Evolutionary conservation across 2,113 vertebrate species (phyloP).

Genomic region (Pterocles burchelli): DNA sequence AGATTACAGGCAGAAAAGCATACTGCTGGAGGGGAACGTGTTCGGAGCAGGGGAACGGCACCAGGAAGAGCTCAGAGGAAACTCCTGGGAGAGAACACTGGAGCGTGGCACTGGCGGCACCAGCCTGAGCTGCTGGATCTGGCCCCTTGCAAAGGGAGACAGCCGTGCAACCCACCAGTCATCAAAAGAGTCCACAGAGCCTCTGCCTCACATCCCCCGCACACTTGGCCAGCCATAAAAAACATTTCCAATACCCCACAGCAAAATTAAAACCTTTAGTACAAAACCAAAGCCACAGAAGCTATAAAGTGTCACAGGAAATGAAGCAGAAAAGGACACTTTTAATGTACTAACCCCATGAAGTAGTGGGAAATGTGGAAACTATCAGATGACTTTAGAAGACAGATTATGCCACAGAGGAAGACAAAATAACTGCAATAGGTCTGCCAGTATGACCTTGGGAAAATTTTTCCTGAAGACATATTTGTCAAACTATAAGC

Average conservation of each 20-base stretch:
- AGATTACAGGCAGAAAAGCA: not conserved
- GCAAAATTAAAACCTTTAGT: not conserved
- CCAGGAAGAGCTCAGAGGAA: not conserved
- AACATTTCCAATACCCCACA: not conserved
- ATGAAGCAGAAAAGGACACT: slow-evolving; percentile 15
- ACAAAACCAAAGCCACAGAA: slow-evolving; percentile 9
- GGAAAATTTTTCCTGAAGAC: not conserved
- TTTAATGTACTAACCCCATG: not conserved
- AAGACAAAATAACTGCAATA: not conserved
- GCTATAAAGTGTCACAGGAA: slow-evolving; percentile 2
- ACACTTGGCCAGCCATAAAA: not conserved
- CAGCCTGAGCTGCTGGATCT: rapidly evolving
- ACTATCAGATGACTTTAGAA: not conserved
- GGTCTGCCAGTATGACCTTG: not conserved
- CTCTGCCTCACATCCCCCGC: not conserved
- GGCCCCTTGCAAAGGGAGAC: not conserved
- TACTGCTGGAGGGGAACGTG: rapidly evolving
- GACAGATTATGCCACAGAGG: not conserved
- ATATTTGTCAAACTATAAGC: not conserved
- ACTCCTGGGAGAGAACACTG: not conserved
- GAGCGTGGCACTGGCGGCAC: rapidly evolving
- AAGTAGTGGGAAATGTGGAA: not conserved
- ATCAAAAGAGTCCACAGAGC: not conserved
- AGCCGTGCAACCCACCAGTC: rapidly evolving
- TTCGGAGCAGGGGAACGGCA: rapidly evolving